These are phyloP conservation scores for Heliothis virescens DNA, from an alignment of 1,140 invertebrate genomes.

Conservation along the genomic window DNA sequence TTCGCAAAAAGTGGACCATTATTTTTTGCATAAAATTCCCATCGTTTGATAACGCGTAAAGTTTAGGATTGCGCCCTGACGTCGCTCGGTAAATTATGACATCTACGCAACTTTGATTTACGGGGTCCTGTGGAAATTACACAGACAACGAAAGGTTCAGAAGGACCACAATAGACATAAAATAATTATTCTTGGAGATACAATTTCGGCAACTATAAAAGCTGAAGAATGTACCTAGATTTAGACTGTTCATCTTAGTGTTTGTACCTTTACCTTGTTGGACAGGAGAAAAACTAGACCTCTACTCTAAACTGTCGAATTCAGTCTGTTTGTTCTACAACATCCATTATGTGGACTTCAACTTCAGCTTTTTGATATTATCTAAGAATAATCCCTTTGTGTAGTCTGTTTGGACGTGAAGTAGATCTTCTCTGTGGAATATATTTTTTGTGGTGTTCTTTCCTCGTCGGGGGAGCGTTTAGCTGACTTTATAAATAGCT, in stretches of 20 bases:
- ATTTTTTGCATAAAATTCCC: conserved; percentile 21
- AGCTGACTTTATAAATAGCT: conserved; percentile 51
- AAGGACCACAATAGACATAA: neutral
- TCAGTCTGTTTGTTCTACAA: neutral
- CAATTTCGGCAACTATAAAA: no score
- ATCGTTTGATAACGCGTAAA: conserved; percentile 31
- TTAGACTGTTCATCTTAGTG: no score
- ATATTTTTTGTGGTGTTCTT: neutral
- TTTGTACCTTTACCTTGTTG: neutral
- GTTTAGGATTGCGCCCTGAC: neutral
- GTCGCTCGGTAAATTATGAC: conserved; percentile 24
- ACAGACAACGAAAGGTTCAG: neutral
- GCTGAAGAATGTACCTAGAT: no score
- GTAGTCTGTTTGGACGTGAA: neutral
- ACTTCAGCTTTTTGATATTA: neutral
- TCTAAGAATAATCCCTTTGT: conserved; percentile 3
- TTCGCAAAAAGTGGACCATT: neutral
- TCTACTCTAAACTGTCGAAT: neutral
- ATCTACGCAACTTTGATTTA: conserved; percentile 30
- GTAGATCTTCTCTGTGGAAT: conserved; percentile 2
- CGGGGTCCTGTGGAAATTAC: neutral
- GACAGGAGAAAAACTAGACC: neutral
- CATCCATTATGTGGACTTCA: neutral
- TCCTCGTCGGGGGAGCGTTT: conserved; percentile 47
- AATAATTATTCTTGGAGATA: neutral